Evolutionary conservation across 2,113 vertebrate genomes (phyloP).

Genomic region (Spea bombifrons): DNA sequence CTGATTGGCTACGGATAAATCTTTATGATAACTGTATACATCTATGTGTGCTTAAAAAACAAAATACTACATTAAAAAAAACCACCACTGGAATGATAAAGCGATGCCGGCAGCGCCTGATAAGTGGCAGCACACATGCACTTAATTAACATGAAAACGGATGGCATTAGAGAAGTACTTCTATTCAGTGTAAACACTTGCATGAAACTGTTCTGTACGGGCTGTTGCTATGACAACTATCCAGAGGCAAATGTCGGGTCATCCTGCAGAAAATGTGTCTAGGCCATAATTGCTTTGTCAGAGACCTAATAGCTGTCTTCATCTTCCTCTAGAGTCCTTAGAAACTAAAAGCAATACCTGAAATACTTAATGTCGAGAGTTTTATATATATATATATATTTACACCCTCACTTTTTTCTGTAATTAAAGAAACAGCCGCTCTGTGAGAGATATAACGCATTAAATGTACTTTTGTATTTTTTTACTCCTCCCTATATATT

Average conservation of each 20-base stretch:
- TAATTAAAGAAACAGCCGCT: neutral
- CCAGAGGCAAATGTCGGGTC: conserved; percentile 67
- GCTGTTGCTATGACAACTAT: conserved; percentile 74
- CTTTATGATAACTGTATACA: conserved; percentile 48
- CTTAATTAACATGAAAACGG: conserved; percentile 48
- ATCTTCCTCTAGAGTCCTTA: conserved; percentile 48
- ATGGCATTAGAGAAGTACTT: conserved; percentile 43
- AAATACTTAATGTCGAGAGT: conserved; percentile 45
- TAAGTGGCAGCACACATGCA: conserved; percentile 11
- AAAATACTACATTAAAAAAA: conserved; percentile 2
- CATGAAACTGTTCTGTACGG: conserved; percentile 55
- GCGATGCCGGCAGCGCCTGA: neutral
- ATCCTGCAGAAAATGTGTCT: conserved; percentile 57
- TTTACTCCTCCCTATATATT: too few species aligned
- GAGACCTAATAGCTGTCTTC: conserved; percentile 60
- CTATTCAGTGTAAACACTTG: conserved; percentile 28
- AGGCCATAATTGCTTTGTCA: conserved; percentile 62
- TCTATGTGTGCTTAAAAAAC: conserved; percentile 27
- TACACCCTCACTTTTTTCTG: neutral
- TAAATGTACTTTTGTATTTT: too few species aligned
- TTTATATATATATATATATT: neutral
- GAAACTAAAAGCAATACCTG: conserved; percentile 53
- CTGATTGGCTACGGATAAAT: conserved; percentile 12
- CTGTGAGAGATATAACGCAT: neutral
- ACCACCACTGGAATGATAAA: conserved; percentile 26